phyloP scores from a whole-genome alignment of 2,797 vertebrate genomes.

The Limnodromus scolopaceus region DNA sequence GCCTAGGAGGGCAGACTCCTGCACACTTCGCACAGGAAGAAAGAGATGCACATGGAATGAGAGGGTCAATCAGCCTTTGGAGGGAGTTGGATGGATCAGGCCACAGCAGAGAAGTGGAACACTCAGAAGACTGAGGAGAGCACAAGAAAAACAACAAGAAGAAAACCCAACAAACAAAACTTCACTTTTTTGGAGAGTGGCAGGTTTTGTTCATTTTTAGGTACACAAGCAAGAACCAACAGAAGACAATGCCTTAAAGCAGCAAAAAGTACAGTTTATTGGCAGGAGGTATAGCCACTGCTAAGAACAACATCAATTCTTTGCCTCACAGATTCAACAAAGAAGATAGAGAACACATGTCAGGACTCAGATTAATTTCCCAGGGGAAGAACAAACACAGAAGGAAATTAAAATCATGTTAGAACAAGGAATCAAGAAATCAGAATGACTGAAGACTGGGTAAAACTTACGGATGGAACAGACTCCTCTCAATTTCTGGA shows the following conservation, averaged over 20 bases:
- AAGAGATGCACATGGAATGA: not conserved
- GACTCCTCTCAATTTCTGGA: not conserved
- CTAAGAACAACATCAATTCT: not conserved
- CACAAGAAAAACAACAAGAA: not conserved
- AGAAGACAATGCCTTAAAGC: not conserved
- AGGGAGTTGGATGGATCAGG: not conserved
- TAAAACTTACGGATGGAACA: not conserved
- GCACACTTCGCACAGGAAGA: not conserved
- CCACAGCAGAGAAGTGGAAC: not conserved
- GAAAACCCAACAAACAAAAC: not conserved
- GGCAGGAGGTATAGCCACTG: not conserved
- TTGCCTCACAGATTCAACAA: conserved; percentile 60
- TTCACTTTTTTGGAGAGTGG: not conserved
- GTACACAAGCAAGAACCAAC: not conserved
- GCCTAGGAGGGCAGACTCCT: not conserved
- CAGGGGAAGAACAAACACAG: conserved; percentile 53
- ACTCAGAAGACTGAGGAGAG: not conserved
- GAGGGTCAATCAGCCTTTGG: not conserved
- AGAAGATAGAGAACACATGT: conserved; percentile 67
- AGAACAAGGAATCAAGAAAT: conserved; percentile 64
- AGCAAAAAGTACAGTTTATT: not conserved
- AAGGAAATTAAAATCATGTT: conserved; percentile 62
- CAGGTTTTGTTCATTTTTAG: not conserved
- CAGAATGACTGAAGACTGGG: not conserved
- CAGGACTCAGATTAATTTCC: conserved; percentile 70